Evolutionary conservation across 1,140 invertebrate genomes (phyloP).

Genomic region (Reticulitermes speratus): DNA sequence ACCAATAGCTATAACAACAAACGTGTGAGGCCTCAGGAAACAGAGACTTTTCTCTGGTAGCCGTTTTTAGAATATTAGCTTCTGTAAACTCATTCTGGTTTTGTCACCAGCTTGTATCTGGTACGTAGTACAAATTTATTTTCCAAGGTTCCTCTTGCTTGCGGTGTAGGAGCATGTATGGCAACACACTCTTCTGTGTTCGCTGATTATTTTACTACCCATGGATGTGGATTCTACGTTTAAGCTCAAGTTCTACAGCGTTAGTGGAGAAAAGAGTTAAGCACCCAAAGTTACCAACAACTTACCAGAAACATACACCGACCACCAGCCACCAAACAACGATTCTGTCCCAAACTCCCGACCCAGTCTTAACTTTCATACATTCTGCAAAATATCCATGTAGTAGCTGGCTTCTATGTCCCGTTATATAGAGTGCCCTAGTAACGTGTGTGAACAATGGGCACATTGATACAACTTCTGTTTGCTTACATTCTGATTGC

Average conservation of each 20-base stretch:
- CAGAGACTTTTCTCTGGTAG: background rate
- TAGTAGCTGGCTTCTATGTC: background rate
- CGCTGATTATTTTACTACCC: background rate
- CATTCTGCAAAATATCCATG: background rate
- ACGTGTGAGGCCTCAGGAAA: too few species aligned
- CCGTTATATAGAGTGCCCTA: background rate
- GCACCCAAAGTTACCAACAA: slow-evolving; percentile 9
- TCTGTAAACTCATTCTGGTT: background rate
- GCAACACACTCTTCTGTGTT: background rate
- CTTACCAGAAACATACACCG: background rate
- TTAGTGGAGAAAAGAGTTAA: background rate
- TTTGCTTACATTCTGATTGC: too few species aligned
- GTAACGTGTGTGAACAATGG: too few species aligned
- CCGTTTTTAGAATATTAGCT: background rate
- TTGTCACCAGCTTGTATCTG: background rate
- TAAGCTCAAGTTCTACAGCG: background rate
- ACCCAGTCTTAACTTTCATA: background rate
- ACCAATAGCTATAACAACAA: too few species aligned
- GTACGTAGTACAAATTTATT: background rate
- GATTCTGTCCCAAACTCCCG: background rate
- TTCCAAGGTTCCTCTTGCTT: background rate
- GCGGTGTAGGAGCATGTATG: background rate
- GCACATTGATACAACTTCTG: too few species aligned
- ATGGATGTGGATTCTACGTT: background rate
- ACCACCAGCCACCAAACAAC: background rate